Base-by-base conservation (phyloP, 2,888 invertebrate genomes). In the Apamea monoglypha region DNA sequence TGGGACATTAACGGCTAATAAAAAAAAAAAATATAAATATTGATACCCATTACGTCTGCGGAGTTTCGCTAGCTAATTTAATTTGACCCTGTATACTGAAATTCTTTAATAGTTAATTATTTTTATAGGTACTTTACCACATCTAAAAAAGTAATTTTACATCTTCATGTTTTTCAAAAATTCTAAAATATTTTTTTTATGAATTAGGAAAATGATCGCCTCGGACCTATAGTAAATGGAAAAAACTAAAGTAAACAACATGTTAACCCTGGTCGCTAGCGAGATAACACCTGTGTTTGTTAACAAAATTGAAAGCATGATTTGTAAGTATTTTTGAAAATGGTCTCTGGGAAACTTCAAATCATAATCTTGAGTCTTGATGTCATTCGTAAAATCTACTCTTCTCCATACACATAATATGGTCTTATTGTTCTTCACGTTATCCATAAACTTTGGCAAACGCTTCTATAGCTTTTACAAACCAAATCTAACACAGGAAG, bases 261-360 rank as follows among this genome's bases (percentile, higher is more conserved):
- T 36, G 32, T 68, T n/a, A 8, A n/a, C 32, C 29, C 61, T 32
- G 61, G 21, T 66, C 59, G 61, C 32, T 69, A 16, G 6, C 36
- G 50, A 72, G 44, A 18, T 73, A 84, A 47, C 59, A 40, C 47
- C 61, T 70, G 21, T 47, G 64, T 47, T 64, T 66, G 78, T 68
- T 53, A 73, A 78, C 74, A 59, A 74, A 84, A 68, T 82, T 66
- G 53, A 82, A 74, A 74, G 36, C 56, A 56, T 32, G 14, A 36
- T 74, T 84, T 75, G 84, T 84, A 75, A 84, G 84, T 84, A 84
- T 75, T 81, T 72, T 63, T 74, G 29, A 25, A n/a, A 68, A 61
- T 73, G 50, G 64, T 82, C 29, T 21, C 21, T 73, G 78, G 75
- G 61, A 68, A 36, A 50, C 50, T 32, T 47, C 29, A 44, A 50